These are phyloP conservation scores for Macrostomum lignano DNA, from an alignment of 1,140 invertebrate species.

Conservation along the genomic window DNA sequence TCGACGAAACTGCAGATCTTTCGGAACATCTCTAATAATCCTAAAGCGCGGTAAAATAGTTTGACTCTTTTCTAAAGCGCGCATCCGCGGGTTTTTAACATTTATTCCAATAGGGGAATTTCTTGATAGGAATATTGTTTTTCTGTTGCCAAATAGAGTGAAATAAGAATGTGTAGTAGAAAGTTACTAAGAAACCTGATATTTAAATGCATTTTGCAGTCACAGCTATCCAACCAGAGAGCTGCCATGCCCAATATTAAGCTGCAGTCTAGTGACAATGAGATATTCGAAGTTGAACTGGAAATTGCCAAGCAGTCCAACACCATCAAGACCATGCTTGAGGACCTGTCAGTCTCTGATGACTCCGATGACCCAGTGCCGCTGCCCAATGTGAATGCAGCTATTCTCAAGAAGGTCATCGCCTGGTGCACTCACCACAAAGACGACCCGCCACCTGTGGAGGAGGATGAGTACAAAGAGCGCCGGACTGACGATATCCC, in stretches of 20 bases:
- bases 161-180: too few species aligned
- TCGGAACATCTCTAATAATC: too few species aligned
- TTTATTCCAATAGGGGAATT: too few species aligned
- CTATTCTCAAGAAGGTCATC: conserved; percentile 58
- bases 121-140: too few species aligned
- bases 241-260: conserved; percentile 29
- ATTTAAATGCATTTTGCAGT: too few species aligned
- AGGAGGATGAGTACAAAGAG: conserved; percentile 91
- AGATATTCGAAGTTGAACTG: conserved; percentile 81
- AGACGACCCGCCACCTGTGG: conserved; percentile 59
- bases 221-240: too few species aligned
- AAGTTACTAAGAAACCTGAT: too few species aligned
- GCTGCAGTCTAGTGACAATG: conserved; percentile 65
- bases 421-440: conserved; percentile 24
- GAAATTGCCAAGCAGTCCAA: conserved; percentile 90
- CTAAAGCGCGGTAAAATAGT: too few species aligned
- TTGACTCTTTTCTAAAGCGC: too few species aligned
- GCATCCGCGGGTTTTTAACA: too few species aligned
- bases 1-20: too few species aligned
- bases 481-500: conserved; percentile 92
- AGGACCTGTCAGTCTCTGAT: conserved; percentile 45
- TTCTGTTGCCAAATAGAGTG: too few species aligned
- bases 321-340: conserved; percentile 94
- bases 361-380: conserved; percentile 71
- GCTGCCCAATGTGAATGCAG: conserved; percentile 85